Evolutionary conservation across 2,888 invertebrate species (phyloP).

Genomic region (Parasteatoda lunata): DNA sequence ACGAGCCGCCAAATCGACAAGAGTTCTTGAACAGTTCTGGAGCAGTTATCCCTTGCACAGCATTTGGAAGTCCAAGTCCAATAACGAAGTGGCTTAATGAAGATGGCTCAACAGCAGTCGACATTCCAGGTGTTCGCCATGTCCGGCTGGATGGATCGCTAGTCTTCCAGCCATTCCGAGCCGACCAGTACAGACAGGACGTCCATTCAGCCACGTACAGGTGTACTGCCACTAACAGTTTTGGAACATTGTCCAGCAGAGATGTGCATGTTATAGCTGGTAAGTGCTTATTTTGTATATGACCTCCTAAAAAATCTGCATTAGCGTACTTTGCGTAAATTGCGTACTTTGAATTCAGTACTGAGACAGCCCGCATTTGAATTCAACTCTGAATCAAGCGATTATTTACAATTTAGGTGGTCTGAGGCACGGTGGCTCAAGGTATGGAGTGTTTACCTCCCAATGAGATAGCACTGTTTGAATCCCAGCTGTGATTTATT

Average conservation of each 20-base stretch:
- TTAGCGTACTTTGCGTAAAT: too few species aligned
- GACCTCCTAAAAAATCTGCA: too few species aligned
- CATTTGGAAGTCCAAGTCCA: conserved; percentile 65
- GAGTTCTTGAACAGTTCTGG: conserved; percentile 64
- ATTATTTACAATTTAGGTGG: too few species aligned
- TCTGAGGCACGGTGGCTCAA: too few species aligned
- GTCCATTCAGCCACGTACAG: conserved; percentile 66
- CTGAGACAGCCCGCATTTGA: too few species aligned
- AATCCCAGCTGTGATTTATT: too few species aligned
- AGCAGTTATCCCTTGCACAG: conserved; percentile 53
- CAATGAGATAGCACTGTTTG: too few species aligned
- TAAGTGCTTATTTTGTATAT: conserved; percentile 28
- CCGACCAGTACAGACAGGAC: conserved; percentile 67
- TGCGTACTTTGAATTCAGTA: too few species aligned
- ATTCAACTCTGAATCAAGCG: too few species aligned
- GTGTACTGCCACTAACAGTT: conserved; percentile 60
- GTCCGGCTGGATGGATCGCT: conserved; percentile 63
- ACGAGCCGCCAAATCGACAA: conserved; percentile 53
- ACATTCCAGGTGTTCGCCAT: conserved; percentile 63
- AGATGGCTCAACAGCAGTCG: conserved; percentile 58
- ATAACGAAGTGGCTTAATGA: conserved; percentile 59
- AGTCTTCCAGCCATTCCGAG: conserved; percentile 67
- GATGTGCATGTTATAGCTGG: conserved; percentile 68
- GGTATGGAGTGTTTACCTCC: too few species aligned
- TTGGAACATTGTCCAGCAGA: conserved; percentile 61